Conservation (phyloP, 2,113 vertebrate species). For the Tapirus terrestris region DNA sequence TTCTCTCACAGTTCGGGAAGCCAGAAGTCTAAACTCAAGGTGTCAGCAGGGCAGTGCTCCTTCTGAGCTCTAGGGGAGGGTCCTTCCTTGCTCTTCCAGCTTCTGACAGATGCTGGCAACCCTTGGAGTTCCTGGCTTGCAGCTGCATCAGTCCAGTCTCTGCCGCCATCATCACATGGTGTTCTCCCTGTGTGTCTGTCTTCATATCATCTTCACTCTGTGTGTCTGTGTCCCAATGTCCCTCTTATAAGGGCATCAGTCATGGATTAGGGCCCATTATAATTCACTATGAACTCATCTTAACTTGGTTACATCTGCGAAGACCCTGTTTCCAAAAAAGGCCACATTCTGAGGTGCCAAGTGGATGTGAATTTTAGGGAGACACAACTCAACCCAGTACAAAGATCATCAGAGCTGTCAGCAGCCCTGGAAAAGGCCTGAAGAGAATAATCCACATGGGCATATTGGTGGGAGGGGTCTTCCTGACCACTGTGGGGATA, state of each 20-base stretch:
- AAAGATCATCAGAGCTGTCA: neutral
- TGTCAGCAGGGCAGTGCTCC: neutral
- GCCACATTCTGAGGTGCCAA: neutral
- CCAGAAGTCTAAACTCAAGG: neutral
- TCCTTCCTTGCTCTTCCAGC: neutral
- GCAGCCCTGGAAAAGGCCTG: neutral
- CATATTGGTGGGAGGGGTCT: neutral
- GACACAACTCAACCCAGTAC: neutral
- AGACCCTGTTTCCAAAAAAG: neutral
- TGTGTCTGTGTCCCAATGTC: neutral
- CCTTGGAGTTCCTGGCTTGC: neutral
- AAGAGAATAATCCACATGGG: neutral
- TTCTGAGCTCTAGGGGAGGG: neutral
- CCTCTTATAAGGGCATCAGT: neutral
- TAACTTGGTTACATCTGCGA: neutral
- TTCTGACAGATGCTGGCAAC: neutral
- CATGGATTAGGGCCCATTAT: neutral
- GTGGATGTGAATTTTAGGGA: neutral
- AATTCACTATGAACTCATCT: neutral
- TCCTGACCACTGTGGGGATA: neutral
- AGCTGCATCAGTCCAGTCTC: rapidly evolving
- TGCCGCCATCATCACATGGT: neutral
- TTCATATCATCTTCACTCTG: neutral
- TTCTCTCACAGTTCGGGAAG: neutral
- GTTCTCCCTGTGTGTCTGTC: neutral